phyloP scores from a whole-genome alignment of 1,140 invertebrate genomes.

The Lucilia sericata region DNA sequence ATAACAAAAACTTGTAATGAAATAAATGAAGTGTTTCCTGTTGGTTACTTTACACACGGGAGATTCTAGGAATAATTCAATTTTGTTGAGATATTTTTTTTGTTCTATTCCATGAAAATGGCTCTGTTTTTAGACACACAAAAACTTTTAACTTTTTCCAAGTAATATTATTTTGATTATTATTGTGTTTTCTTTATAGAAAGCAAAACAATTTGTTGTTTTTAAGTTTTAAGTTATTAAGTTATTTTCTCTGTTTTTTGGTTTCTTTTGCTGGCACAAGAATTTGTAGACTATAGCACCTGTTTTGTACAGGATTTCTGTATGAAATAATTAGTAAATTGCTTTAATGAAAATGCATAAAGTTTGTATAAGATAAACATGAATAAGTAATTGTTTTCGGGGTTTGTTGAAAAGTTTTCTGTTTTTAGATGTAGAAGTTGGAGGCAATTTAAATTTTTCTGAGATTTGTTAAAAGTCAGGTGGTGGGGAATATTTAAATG shows the following conservation, averaged over 20 bases:
- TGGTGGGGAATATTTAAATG: too few species aligned
- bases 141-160: not conserved
- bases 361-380: too few species aligned
- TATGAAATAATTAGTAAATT: not conserved
- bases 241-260: not conserved
- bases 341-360: not conserved
- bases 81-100: not conserved
- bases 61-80: not conserved
- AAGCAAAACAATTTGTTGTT: not conserved
- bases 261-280: not conserved
- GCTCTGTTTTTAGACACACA: not conserved
- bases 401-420: too few species aligned
- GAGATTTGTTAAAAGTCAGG: too few species aligned
- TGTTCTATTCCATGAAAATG: not conserved
- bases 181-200: not conserved
- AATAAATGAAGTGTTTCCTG: constrained; percentile 27
- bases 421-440: too few species aligned
- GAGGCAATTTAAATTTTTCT: too few species aligned
- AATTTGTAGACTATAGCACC: not conserved
- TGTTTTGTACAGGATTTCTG: not conserved
- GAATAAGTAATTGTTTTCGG: too few species aligned
- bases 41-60: not conserved
- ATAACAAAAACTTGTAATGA: not conserved
- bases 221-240: not conserved
- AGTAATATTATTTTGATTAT: not conserved